Base-by-base conservation (phyloP, 1,140 invertebrate genomes). In the Platyura marginata region DNA sequence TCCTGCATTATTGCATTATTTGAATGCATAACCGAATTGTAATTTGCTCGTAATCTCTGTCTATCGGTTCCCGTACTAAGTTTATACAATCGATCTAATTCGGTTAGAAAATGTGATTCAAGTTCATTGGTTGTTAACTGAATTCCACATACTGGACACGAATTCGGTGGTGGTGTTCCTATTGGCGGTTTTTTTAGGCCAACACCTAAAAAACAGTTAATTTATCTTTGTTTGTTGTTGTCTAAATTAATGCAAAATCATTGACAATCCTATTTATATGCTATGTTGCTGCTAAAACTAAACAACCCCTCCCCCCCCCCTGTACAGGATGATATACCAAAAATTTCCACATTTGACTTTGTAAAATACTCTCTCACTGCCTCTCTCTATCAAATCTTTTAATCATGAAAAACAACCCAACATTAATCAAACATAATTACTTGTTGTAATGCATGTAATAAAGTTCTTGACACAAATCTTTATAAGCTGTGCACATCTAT, bases 61-160 rank as follows among this genome's bases (percentile, higher is more conserved):
- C 55, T 63, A 60, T 67, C 72, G 48, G 56, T 62, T 47, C 63
- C 54, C 4, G 62, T 48, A 55, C 65, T 61, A 51, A 69, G 45
- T 56, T 81, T 81, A 52, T 75, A 80, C 18, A 89, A 65, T 44
- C 79, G 70, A 52, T 86, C 82, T 43, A 88, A 59, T 59, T 89
- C 84, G 49, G 79, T 70, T 32, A 78, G 68, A 50, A 85, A 80
- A 56, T 89, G 84, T 29, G 75, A 64, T 52, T 86, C 81, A 46
- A 85, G 59, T 53, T 89, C 83, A 35, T 80, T 76, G 2, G 74
- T 62, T 41, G 78, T 66, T 21, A 89, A 68, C 10, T 80, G 77
- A 18, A 83, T 61, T 1, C 82, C 81, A 58, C 84, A 89, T 11
- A 86, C 75, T 11, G 84, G 83, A 63, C 84, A 88, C 48, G 74